Percentiles rank a stretch among this genome's conserved stretches.
These are phyloP conservation scores for Melanotaenia maccullochi DNA, from an alignment of 2,797 vertebrate species.

Conservation along the genomic window DNA sequence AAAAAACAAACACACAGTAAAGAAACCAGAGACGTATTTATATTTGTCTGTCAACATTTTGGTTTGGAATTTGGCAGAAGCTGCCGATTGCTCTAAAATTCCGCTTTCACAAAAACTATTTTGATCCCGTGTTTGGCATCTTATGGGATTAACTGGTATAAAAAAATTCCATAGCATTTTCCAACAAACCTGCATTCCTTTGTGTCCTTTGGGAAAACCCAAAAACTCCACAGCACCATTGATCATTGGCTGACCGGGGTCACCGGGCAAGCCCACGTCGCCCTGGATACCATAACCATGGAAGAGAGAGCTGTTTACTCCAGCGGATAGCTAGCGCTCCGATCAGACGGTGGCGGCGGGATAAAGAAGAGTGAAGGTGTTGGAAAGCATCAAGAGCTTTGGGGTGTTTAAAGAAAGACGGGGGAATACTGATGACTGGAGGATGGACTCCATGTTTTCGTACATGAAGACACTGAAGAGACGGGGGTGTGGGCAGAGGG, in stretches of 20 bases:
- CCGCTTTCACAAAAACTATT: neutral
- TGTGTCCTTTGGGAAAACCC: constrained; percentile 90
- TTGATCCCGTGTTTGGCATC: neutral
- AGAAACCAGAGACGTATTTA: neutral
- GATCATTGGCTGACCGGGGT: constrained; percentile 87
- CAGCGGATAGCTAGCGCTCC: neutral
- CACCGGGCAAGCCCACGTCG: constrained; percentile 88
- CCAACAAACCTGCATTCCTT: constrained; percentile 89
- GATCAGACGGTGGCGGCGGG: constrained; percentile 13
- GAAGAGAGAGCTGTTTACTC: constrained; percentile 70
- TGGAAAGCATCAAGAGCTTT: neutral
- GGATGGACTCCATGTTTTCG: constrained; percentile 22
- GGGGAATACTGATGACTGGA: constrained; percentile 28
- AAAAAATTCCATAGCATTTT: constrained; percentile 2
- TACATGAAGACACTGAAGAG: constrained; percentile 33
- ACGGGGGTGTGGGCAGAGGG: neutral
- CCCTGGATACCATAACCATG: constrained; percentile 84
- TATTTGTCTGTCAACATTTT: neutral
- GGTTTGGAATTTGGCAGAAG: neutral
- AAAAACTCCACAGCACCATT: constrained; percentile 89
- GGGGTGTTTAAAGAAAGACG: neutral
- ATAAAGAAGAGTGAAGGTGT: constrained; percentile 12
- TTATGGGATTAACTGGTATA: neutral
- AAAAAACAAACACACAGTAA: neutral
- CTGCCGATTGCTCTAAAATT: neutral